Conservation (phyloP, 2,888 invertebrate genomes). For the Lycaena phlaeas region DNA sequence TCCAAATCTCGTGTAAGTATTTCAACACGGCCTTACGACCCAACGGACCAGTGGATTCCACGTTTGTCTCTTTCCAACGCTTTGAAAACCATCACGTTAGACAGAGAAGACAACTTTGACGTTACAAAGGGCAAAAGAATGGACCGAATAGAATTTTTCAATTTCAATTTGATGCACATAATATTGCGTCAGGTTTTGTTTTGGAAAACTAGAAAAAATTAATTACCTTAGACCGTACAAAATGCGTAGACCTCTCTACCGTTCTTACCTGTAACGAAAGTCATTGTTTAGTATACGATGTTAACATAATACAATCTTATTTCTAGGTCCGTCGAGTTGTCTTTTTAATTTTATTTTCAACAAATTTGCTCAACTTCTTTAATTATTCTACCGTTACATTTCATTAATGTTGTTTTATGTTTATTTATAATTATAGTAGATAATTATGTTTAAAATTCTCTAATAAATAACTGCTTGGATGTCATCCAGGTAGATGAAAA, state of each 20-base stretch:
- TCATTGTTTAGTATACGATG: slow-evolving; percentile 12
- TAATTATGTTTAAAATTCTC: too few species aligned
- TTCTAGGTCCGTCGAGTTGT: too few species aligned
- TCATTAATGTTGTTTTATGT: too few species aligned
- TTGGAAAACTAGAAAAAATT: slow-evolving; percentile 18
- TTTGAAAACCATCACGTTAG: slow-evolving; percentile 14
- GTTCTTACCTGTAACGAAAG: slow-evolving; percentile 24
- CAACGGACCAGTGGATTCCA: slow-evolving; percentile 36
- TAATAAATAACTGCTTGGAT: too few species aligned
- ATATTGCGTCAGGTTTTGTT: slow-evolving; percentile 22
- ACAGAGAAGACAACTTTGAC: slow-evolving; percentile 18
- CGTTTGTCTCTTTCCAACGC: slow-evolving; percentile 25
- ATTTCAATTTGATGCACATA: slow-evolving; percentile 25
- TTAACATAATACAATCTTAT: not conserved
- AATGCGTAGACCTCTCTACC: slow-evolving; percentile 5
- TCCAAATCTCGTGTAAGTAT: slow-evolving; percentile 61
- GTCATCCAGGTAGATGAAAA: too few species aligned
- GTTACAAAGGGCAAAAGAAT: slow-evolving; percentile 22
- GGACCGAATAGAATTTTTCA: slow-evolving; percentile 25
- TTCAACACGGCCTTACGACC: slow-evolving; percentile 48
- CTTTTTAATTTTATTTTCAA: too few species aligned
- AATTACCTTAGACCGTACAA: slow-evolving; percentile 18
- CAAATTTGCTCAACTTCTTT: too few species aligned
- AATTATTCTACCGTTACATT: too few species aligned
- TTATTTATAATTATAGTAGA: too few species aligned